Conservation (phyloP, 2,113 vertebrate species). For the Sinocyclocheilus maitianheensis region DNA sequence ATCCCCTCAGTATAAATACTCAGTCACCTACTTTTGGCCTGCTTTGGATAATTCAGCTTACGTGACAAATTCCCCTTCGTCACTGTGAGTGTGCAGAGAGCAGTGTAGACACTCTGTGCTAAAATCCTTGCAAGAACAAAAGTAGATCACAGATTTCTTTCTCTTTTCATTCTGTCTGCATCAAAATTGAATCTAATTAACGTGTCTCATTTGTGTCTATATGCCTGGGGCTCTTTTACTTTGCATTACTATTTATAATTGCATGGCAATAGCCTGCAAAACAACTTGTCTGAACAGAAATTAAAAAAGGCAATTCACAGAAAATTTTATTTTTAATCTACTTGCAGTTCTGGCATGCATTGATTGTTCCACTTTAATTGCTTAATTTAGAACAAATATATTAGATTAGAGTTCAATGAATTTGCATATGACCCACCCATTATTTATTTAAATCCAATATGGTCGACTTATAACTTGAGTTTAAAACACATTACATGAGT, state of each 20-base stretch:
- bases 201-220: neutral
- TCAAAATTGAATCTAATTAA: neutral
- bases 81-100: slow-evolving; percentile 15
- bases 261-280: neutral
- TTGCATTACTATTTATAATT: neutral
- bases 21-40: slow-evolving; percentile 33
- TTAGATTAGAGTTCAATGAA: neutral
- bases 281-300: neutral
- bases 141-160: neutral
- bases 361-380: neutral
- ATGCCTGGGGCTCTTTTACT: neutral
- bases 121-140: neutral
- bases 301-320: neutral
- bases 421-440: neutral
- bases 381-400: neutral
- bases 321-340: neutral
- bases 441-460: slow-evolving; percentile 9
- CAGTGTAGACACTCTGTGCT: neutral
- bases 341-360: neutral
- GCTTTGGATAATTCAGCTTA: slow-evolving; percentile 35
- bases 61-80: slow-evolving; percentile 42
- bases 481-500: neutral
- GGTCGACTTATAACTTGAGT: neutral
- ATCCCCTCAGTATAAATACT: slow-evolving; percentile 28
- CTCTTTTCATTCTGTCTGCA: neutral